Conservation (phyloP, 1,140 invertebrate genomes). For the Drosophila truncata region DNA sequence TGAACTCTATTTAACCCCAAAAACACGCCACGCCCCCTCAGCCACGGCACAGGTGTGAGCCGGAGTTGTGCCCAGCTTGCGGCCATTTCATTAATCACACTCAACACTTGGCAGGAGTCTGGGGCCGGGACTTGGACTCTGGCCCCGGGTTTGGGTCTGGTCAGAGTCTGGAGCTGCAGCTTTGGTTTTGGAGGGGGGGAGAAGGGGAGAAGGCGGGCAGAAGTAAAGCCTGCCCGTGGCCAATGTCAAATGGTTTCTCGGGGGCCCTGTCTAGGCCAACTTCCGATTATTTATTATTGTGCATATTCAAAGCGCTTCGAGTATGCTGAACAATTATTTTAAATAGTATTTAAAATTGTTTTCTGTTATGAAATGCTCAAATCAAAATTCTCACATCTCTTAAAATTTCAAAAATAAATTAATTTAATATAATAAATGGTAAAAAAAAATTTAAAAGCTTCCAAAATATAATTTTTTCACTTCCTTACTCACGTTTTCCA, state of each 20-base stretch:
- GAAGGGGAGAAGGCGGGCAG: background rate
- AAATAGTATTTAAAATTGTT: background rate
- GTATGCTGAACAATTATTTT: no score
- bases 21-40: conserved; percentile 52
- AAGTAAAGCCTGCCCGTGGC: conserved; percentile 50
- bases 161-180: background rate
- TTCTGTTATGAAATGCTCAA: background rate
- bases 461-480: background rate
- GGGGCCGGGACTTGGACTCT: conserved; percentile 40
- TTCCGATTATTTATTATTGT: conserved; percentile 38
- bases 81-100: conserved; percentile 81
- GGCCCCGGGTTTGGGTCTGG: background rate
- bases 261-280: conserved; percentile 15
- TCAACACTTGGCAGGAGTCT: conserved; percentile 69
- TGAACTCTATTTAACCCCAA: conserved; percentile 81
- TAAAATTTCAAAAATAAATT: background rate
- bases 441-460: no score
- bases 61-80: conserved; percentile 47
- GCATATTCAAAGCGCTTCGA: conserved; percentile 1
- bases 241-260: conserved; percentile 65
- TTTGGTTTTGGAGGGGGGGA: background rate
- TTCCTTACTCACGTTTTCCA: background rate
- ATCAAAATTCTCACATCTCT: background rate
- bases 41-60: conserved; percentile 40
- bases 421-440: no score